Evolutionary conservation across 1,140 invertebrate genomes (phyloP).

Genomic region (Ectropis grisescens): DNA sequence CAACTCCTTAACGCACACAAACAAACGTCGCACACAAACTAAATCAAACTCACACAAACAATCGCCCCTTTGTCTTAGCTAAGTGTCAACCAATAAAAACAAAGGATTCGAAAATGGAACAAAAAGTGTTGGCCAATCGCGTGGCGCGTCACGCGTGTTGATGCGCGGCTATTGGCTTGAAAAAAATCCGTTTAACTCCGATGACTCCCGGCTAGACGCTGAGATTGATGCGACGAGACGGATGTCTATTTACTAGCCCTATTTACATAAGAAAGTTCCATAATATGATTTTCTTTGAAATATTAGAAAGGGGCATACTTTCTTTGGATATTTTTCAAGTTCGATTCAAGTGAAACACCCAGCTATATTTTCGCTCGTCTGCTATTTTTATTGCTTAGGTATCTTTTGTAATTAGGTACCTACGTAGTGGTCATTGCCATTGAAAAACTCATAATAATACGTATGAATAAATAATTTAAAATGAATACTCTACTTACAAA

Average conservation of each 20-base stretch:
- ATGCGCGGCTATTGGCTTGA: slow-evolving; percentile 66
- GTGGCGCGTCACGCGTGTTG: slow-evolving; percentile 58
- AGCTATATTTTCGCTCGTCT: too few relatives aligned
- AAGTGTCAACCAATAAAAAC: slow-evolving; percentile 71
- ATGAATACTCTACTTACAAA: too few relatives aligned
- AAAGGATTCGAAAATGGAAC: slow-evolving; percentile 69
- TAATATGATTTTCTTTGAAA: too few relatives aligned
- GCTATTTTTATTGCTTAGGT: too few relatives aligned
- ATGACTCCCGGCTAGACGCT: slow-evolving; percentile 56
- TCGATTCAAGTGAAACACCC: too few relatives aligned
- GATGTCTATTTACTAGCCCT: slow-evolving; percentile 29
- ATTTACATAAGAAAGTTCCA: slow-evolving; percentile 22
- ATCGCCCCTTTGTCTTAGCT: slow-evolving; percentile 67
- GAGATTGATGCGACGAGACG: slow-evolving; percentile 47
- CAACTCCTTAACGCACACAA: slow-evolving; percentile 44
- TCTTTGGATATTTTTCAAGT: too few relatives aligned
- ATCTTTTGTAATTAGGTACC: too few relatives aligned
- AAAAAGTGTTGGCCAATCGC: slow-evolving; percentile 65
- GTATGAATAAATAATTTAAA: too few relatives aligned
- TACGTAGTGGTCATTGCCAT: too few relatives aligned
- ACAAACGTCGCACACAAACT: slow-evolving; percentile 23
- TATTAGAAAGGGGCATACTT: too few relatives aligned
- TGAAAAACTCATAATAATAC: too few relatives aligned
- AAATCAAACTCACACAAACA: slow-evolving; percentile 43
- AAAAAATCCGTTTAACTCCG: slow-evolving; percentile 64